Evolutionary conservation across 2,797 vertebrate genomes (phyloP).

Genomic region (Artibeus jamaicensis): DNA sequence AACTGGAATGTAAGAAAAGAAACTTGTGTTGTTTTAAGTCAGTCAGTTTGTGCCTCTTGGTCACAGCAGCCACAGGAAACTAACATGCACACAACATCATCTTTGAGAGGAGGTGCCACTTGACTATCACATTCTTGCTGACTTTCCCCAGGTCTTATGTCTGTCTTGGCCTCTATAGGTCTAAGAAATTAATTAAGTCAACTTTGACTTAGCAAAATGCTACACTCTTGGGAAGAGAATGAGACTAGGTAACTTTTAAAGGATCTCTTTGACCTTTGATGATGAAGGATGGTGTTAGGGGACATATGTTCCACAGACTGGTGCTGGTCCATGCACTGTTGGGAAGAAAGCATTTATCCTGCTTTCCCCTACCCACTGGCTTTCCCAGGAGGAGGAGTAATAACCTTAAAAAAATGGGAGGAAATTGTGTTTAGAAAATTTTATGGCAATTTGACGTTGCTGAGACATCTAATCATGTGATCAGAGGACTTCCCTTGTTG

Average conservation of each 20-base stretch:
- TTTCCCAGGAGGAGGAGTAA: not conserved
- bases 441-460: not conserved
- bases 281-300: not conserved
- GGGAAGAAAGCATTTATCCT: not conserved
- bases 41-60: not conserved
- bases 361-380: fast-evolving
- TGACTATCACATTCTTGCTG: not conserved
- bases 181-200: not conserved
- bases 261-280: not conserved
- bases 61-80: not conserved
- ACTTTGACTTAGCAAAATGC: not conserved
- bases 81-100: not conserved
- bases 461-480: not conserved
- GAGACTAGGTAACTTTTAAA: not conserved
- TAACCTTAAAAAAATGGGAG: not conserved
- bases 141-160: not conserved
- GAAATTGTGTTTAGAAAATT: not conserved
- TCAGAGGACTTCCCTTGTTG: not conserved
- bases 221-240: not conserved
- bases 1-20: not conserved
- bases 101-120: not conserved
- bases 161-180: not conserved
- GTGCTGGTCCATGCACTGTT: not conserved
- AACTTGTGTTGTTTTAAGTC: not conserved
- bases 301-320: not conserved